Percentiles rank a stretch among this genome's conserved stretches.
Conservation (phyloP, 1,140 invertebrate genomes). For the Pentalonia nigronervosa region DNA sequence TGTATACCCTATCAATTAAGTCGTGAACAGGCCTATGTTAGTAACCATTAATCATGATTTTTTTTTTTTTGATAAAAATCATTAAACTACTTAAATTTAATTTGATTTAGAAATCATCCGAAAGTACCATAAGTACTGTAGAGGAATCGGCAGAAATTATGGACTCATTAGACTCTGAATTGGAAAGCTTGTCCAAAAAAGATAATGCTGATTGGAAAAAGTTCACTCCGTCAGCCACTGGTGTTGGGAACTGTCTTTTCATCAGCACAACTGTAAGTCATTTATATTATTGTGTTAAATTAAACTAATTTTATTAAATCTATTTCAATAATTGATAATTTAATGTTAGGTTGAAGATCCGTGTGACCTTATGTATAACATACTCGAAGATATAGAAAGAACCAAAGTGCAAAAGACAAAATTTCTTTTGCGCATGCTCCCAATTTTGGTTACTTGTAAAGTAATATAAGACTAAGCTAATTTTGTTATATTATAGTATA, state of each 20-base stretch:
- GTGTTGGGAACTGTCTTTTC: constrained; percentile 51
- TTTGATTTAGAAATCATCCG: constrained; percentile 3
- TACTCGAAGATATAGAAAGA: constrained; percentile 75
- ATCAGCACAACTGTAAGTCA: constrained; percentile 46
- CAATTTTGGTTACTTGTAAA: constrained; percentile 82
- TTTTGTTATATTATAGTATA: not conserved
- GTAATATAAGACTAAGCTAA: constrained; percentile 60
- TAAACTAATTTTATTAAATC: not conserved
- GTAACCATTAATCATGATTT: not conserved
- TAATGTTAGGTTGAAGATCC: constrained; percentile 72
- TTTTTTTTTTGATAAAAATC: not conserved
- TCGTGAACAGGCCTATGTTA: no score
- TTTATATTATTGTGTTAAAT: not conserved
- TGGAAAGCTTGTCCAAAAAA: constrained; percentile 4
- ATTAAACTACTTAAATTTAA: not conserved
- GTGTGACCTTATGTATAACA: constrained; percentile 72
- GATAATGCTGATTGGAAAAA: constrained; percentile 51
- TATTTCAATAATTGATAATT: constrained; percentile 51
- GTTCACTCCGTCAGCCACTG: constrained; percentile 28
- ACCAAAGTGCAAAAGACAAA: constrained; percentile 75
- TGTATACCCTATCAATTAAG: not conserved
- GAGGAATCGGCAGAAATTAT: constrained; percentile 28
- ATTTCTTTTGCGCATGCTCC: constrained; percentile 79
- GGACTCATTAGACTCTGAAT: constrained; percentile 32
- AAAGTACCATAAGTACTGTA: not conserved